Conservation (phyloP, 1,140 invertebrate genomes). For the Polypedilum vanderplanki region DNA sequence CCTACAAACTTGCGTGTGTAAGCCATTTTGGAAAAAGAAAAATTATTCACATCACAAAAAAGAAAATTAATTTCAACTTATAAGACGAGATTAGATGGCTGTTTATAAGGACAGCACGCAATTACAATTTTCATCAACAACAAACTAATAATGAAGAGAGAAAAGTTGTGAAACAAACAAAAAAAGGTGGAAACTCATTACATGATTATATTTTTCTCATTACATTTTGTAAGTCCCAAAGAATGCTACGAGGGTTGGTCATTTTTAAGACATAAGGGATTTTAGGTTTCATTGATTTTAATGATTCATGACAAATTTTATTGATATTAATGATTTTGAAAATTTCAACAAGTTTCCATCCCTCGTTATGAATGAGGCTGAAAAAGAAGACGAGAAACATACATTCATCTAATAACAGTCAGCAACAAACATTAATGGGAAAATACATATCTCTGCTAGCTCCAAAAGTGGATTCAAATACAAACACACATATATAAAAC, state of each 20-base stretch:
- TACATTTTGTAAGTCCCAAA: background rate
- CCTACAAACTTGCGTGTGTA: too few species aligned
- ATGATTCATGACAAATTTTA: too few species aligned
- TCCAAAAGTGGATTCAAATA: background rate
- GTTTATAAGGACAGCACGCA: background rate
- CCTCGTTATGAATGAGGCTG: background rate
- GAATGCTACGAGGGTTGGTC: too few species aligned
- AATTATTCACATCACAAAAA: too few species aligned
- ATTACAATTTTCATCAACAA: background rate
- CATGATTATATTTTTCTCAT: conserved; percentile 26
- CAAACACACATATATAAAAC: background rate
- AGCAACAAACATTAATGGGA: conserved; percentile 17
- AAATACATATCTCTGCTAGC: conserved; percentile 9
- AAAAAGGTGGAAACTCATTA: conserved; percentile 15
- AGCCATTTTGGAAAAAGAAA: too few species aligned
- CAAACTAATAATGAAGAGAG: background rate
- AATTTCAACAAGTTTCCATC: background rate
- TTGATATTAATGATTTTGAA: too few species aligned
- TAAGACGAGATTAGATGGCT: too few species aligned
- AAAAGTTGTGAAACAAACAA: background rate
- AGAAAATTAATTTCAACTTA: too few species aligned
- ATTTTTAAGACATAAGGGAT: too few species aligned
- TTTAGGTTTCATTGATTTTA: too few species aligned
- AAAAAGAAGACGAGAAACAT: background rate
- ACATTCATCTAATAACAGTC: conserved; percentile 11